A percentile compares a stretch with the other conserved stretches of the same genome.
Conservation (phyloP, 2,888 invertebrate genomes). For the Spialia ferax region DNA sequence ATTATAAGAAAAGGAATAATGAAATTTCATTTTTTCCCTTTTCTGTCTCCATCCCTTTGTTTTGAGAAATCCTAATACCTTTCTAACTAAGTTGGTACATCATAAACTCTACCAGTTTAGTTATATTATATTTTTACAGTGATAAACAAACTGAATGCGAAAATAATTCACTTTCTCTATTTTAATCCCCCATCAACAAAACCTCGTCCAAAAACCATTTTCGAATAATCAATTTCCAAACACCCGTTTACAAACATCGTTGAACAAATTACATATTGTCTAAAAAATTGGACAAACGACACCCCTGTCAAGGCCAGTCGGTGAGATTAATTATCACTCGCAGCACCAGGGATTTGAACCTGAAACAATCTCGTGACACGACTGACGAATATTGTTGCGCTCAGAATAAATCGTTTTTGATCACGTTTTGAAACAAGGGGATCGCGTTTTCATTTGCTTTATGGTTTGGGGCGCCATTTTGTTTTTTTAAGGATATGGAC, state of each 20-base stretch:
- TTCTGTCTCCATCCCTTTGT: too few relatives aligned
- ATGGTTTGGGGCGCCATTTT: conserved; percentile 3
- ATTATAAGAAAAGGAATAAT: too few relatives aligned
- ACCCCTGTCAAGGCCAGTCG: conserved; percentile 31
- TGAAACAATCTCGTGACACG: conserved; percentile 42
- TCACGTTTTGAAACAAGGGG: conserved; percentile 32
- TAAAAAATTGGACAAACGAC: conserved; percentile 21
- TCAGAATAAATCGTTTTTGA: conserved; percentile 44
- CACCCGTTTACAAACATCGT: conserved; percentile 9
- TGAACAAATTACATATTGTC: conserved; percentile 31
- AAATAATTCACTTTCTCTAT: too few relatives aligned
- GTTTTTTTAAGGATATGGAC: conserved; percentile 14
- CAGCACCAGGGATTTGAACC: conserved; percentile 47
- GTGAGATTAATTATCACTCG: conserved; percentile 47
- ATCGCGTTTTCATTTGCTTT: conserved; percentile 24
- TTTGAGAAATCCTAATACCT: too few relatives aligned
- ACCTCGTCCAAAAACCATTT: background rate
- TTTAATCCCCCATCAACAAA: background rate
- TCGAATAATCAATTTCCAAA: background rate
- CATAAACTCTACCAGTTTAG: too few relatives aligned
- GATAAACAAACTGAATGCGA: too few relatives aligned
- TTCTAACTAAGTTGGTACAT: too few relatives aligned
- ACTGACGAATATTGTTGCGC: conserved; percentile 26
- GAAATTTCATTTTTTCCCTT: too few relatives aligned
- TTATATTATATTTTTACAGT: too few relatives aligned